These are phyloP conservation scores for Gadus chalcogrammus DNA, from an alignment of 2,113 vertebrate genomes.

Conservation along the genomic window DNA sequence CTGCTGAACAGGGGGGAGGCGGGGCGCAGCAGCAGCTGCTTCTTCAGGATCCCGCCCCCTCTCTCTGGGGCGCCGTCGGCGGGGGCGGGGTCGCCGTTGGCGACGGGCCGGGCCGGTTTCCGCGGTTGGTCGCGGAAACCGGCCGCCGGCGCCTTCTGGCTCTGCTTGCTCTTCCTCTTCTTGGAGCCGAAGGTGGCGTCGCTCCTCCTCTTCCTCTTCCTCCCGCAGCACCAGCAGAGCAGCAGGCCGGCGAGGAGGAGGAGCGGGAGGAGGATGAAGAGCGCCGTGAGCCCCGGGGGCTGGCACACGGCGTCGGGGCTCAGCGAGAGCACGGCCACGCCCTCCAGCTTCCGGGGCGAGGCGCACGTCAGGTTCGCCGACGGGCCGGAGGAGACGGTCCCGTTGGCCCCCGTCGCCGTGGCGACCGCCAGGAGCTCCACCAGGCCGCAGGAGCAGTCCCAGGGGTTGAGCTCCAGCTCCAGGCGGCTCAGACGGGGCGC, in stretches of 20 bases:
- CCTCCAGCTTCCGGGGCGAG: slow-evolving; percentile 57
- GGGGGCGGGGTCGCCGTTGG: not conserved
- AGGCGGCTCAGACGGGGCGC: slow-evolving; percentile 68
- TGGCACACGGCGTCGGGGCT: slow-evolving; percentile 64
- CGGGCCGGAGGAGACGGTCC: slow-evolving; percentile 39
- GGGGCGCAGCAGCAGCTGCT: slow-evolving; percentile 73
- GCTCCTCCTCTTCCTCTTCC: slow-evolving; percentile 70
- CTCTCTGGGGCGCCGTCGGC: not conserved
- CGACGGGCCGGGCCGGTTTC: not conserved
- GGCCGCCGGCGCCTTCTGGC: not conserved
- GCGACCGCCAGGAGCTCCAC: slow-evolving; percentile 54
- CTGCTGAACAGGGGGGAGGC: slow-evolving; percentile 65
- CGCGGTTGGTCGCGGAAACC: not conserved
- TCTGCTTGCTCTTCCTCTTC: slow-evolving; percentile 48
- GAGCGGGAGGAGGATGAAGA: slow-evolving; percentile 80
- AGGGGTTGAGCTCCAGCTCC: slow-evolving; percentile 76
- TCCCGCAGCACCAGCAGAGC: slow-evolving; percentile 80
- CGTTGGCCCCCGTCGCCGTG: slow-evolving; percentile 32
- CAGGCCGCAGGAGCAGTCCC: slow-evolving; percentile 80
- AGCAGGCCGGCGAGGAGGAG: slow-evolving; percentile 65
- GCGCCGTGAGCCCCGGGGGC: slow-evolving; percentile 69
- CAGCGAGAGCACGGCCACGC: slow-evolving; percentile 59
- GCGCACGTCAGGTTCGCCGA: slow-evolving; percentile 67
- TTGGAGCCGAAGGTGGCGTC: slow-evolving; percentile 43
- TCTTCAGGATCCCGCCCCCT: slow-evolving; percentile 68